Base-by-base conservation (phyloP, 1,140 invertebrate species). In the Aporrectodea caliginosa region DNA sequence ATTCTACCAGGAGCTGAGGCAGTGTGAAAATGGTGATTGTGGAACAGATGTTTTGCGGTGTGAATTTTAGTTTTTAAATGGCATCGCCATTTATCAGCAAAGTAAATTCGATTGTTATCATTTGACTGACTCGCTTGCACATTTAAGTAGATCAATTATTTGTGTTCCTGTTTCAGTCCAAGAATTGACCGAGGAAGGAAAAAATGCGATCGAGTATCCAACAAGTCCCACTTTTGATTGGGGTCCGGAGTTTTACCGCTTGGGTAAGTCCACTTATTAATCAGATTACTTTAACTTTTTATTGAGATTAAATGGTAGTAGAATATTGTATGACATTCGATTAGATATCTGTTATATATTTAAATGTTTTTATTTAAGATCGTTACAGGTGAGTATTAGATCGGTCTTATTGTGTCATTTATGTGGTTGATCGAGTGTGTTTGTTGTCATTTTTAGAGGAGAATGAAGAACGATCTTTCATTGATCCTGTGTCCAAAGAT, bases 381-480 rank as follows among this genome's bases (percentile, higher is more conserved):
- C n/a, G n/a, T n/a, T n/a, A n/a, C n/a, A n/a, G n/a, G n/a, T n/a
- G n/a, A n/a, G n/a, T n/a, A n/a, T n/a, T n/a, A n/a, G n/a, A n/a
- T 27, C 0, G 2, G 70, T 16, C 16, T 33, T 79, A 35, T 75
- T 58, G 1, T 82, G 30, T 35, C 71, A 16, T 76, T 78, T n/a
- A 33, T 68, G 69, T 76, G 58, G 80, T 78, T 71, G 12, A 34
- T 27, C 35, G 27, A 0, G 31, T 74, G 27, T 33, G 27, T 1
- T 14, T 32, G 29, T 32, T 33, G 73, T 74, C 29, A 12, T 82
- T 89, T 87, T 33, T 86, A 95, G 95, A 94, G 85, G 97, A 99
- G 85, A 96, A 96, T 89, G 97, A 99, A 88, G 95, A 98, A 90
- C 90, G 97, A 82, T 96, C 95, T 1, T 96, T 99, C 89, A 95